Conservation (phyloP, 2,113 vertebrate genomes). For the Bubo bubo region DNA sequence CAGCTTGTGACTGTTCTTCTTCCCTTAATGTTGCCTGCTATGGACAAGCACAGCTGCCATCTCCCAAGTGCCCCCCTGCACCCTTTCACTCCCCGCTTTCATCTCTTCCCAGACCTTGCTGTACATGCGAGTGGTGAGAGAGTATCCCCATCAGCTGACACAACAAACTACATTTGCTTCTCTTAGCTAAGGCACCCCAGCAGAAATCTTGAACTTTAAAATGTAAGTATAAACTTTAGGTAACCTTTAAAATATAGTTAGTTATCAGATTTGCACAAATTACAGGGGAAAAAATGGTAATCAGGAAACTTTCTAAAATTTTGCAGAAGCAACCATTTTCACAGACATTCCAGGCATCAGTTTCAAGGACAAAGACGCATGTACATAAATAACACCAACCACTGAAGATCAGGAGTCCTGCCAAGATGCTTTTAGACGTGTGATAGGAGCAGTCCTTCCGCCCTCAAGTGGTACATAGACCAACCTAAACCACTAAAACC, state of each 20-base stretch:
- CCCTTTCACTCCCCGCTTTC: background rate
- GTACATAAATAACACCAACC: background rate
- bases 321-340: background rate
- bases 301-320: background rate
- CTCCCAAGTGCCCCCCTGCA: background rate
- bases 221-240: background rate
- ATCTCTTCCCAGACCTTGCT: background rate
- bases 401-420: background rate
- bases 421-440: background rate
- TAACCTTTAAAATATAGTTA: background rate
- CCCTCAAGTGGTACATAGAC: background rate
- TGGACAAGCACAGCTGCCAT: background rate
- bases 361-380: background rate
- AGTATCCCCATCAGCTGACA: background rate
- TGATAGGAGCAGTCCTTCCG: background rate
- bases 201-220: background rate
- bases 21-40: background rate
- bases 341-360: background rate
- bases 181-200: background rate
- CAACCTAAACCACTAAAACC: background rate
- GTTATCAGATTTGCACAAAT: background rate
- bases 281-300: background rate
- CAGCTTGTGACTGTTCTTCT: background rate
- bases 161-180: background rate
- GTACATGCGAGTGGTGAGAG: background rate